phyloP scores from a whole-genome alignment of 2,113 vertebrate genomes.

The Anolis carolinensis region DNA sequence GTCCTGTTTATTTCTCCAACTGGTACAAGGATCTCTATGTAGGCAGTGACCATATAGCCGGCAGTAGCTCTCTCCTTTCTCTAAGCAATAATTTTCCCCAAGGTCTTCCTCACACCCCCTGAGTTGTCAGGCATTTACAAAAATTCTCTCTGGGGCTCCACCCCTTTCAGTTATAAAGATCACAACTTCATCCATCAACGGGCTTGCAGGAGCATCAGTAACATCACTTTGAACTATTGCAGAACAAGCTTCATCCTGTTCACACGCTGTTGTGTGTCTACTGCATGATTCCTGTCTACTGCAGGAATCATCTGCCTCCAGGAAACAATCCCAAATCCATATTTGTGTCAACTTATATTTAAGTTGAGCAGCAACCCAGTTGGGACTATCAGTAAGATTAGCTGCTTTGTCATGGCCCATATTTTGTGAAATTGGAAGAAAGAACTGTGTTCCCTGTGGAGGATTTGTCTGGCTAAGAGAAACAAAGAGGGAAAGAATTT shows the following conservation, averaged over 20 bases:
- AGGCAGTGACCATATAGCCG: background rate
- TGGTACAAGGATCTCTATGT: too few relatives aligned
- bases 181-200: background rate
- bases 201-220: background rate
- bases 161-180: background rate
- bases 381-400: background rate
- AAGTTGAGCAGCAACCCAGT: background rate
- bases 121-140: background rate
- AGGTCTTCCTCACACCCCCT: too few relatives aligned
- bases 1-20: too few relatives aligned
- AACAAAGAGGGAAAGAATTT: constrained; percentile 1
- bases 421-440: background rate
- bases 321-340: too few relatives aligned
- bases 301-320: background rate
- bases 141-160: background rate
- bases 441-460: background rate
- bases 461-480: constrained; percentile 27
- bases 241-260: background rate
- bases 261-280: background rate
- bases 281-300: background rate
- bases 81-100: too few relatives aligned
- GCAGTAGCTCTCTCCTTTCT: too few relatives aligned
- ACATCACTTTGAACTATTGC: background rate
- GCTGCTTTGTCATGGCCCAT: background rate
- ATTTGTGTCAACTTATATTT: too few relatives aligned